phyloP scores from a whole-genome alignment of 2,113 vertebrate species.

The Elaphurus davidianus region DNA sequence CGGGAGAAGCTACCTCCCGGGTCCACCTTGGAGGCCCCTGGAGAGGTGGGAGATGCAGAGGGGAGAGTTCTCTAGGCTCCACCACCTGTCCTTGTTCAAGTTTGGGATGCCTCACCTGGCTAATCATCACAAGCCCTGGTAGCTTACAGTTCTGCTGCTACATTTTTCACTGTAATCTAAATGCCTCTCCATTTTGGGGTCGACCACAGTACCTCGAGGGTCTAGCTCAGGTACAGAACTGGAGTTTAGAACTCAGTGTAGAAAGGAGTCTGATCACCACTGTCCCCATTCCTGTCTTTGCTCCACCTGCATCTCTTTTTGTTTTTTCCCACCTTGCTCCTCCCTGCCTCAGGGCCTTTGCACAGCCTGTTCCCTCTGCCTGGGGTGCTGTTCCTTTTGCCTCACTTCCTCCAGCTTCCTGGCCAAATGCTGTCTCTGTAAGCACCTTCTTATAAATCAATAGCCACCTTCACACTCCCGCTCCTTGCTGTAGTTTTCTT shows the following conservation, averaged over 20 bases:
- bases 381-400: neutral
- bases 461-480: neutral
- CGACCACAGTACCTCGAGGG: neutral
- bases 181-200: neutral
- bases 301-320: neutral
- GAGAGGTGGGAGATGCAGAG: neutral
- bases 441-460: neutral
- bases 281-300: neutral
- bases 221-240: neutral
- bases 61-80: neutral
- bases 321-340: fast-evolving
- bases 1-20: no score
- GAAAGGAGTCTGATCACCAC: neutral
- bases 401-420: neutral
- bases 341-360: neutral
- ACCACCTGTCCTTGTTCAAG: neutral
- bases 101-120: neutral
- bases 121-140: neutral
- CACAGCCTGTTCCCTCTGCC: neutral
- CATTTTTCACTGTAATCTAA: neutral
- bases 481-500: neutral
- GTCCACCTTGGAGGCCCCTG: no score
- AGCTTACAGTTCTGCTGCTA: neutral
- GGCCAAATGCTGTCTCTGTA: neutral
- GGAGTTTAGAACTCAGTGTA: neutral